A percentile compares a stretch with the other conserved stretches of the same genome.
These are phyloP conservation scores for Drosophila grimshawi DNA, from an alignment of 1,140 invertebrate genomes.

Conservation along the genomic window DNA sequence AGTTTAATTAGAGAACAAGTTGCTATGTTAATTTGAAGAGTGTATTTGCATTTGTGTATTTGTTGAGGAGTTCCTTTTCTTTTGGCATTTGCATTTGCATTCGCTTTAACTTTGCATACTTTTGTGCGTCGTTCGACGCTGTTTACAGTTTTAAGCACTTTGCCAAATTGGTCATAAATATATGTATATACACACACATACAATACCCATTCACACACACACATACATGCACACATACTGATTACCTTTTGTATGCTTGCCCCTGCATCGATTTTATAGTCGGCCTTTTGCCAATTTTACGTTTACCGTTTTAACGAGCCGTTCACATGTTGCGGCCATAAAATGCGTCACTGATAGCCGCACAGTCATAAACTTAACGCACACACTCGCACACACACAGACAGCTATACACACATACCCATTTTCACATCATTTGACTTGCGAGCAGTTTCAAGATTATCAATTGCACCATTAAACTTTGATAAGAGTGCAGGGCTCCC, in stretches of 20 bases:
- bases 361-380: constrained; percentile 33
- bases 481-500: constrained; percentile 42
- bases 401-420: constrained; percentile 14
- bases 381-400: constrained; percentile 1
- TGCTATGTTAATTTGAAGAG: too few species aligned
- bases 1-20: too few species aligned
- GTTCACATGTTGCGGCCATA: constrained; percentile 52
- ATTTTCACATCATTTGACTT: constrained; percentile 70
- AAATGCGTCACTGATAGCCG: constrained; percentile 44
- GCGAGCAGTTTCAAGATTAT: constrained; percentile 61
- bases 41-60: background rate
- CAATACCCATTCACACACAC: background rate
- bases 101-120: constrained; percentile 67
- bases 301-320: constrained; percentile 62
- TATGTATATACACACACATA: constrained; percentile 19
- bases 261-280: constrained; percentile 74
- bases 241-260: constrained; percentile 32
- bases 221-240: background rate
- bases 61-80: constrained; percentile 34
- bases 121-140: constrained; percentile 39
- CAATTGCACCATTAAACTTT: constrained; percentile 68
- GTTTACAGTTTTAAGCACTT: constrained; percentile 78
- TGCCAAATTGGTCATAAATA: constrained; percentile 78
- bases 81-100: constrained; percentile 37
- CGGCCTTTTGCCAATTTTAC: constrained; percentile 65